Base-by-base conservation (phyloP, 2,113 vertebrate species). In the Centropristis striata region DNA sequence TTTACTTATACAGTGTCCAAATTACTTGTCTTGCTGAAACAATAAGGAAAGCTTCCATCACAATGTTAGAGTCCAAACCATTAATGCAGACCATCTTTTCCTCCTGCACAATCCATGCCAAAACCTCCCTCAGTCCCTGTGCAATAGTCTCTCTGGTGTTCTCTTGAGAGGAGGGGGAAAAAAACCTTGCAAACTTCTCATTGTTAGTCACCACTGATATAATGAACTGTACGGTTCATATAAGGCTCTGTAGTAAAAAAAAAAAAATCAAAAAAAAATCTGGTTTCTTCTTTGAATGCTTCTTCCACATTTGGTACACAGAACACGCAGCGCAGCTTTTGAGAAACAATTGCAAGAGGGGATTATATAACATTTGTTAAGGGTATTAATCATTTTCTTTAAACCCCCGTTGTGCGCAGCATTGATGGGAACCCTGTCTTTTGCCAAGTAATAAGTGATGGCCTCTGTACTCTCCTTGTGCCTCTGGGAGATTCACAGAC, bases 331-430 rank as follows among this genome's bases (percentile, higher is more conserved):
- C 51, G 23, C 25, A 55, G 71, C 74, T 46, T 83, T 75, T 71
- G 46, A 49, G 39, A 82, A 81, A 83, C 68, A 78, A 77, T 63
- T 72, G 63, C 71, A 78, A 66, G 75, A 70, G 64, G 74, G 78
- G 75, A 84, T 90, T 84, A 84, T 82, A 71, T 78, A 82, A 87
- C 80, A 87, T 83, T 79, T 89, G 83, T 87, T 82, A 78, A 82
- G 63, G 60, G 61, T 78, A 87, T 86, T 87, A 86, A 92, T 90
- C 75, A 78, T 90, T 87, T 82, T 66, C 28, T 78, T 85, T 83
- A 85, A 86, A 83, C 74, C 76, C 67, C 70, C 3, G 16, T 79
- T 84, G 81, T 68, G 69, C 18, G 12, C 63, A 14, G 72, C 81
- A 81, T 85, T 86, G 87, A 92, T 81, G 71, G 81, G 85, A 71